These are phyloP conservation scores for Muricea muricata DNA, from an alignment of 92 coral and sea anemone species.

Conservation along the genomic window DNA sequence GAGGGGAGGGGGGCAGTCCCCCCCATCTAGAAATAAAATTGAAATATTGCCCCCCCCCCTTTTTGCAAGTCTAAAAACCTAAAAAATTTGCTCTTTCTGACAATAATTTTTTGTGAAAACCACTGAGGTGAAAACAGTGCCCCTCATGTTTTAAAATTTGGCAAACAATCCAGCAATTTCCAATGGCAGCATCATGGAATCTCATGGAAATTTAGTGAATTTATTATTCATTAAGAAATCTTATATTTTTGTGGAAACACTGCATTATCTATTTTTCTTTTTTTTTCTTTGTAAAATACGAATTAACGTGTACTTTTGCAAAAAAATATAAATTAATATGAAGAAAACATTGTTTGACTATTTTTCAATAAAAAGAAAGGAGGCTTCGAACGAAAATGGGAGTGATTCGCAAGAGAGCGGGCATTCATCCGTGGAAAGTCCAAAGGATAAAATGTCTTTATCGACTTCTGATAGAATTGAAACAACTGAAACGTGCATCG, in stretches of 20 bases:
- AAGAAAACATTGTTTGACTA: not conserved
- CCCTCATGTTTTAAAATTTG: too few relatives aligned
- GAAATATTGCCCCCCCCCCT: too few relatives aligned
- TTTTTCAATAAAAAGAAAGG: constrained; percentile 15
- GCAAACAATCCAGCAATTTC: not conserved
- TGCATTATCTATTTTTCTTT: not conserved
- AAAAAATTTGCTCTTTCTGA: too few relatives aligned
- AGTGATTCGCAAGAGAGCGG: constrained; percentile 8
- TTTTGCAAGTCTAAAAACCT: too few relatives aligned
- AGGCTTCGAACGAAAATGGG: not conserved
- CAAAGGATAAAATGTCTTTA: not conserved
- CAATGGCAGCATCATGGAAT: not conserved
- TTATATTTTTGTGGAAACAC: constrained; percentile 12
- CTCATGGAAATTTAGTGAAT: not conserved
- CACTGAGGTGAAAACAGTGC: too few relatives aligned
- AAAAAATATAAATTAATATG: not conserved
- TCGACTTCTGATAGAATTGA: not conserved
- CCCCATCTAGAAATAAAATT: too few relatives aligned
- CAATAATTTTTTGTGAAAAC: too few relatives aligned
- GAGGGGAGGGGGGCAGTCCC: too few relatives aligned
- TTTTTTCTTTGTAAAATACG: too few relatives aligned
- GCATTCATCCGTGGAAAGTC: constrained; percentile 8
- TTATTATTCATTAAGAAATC: not conserved
- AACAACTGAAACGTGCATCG: constrained; percentile 15
- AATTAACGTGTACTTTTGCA: not conserved